A percentile compares a stretch with the other conserved stretches of the same genome.
Conservation (phyloP, 2,797 vertebrate genomes). For the Phataginus tricuspis region DNA sequence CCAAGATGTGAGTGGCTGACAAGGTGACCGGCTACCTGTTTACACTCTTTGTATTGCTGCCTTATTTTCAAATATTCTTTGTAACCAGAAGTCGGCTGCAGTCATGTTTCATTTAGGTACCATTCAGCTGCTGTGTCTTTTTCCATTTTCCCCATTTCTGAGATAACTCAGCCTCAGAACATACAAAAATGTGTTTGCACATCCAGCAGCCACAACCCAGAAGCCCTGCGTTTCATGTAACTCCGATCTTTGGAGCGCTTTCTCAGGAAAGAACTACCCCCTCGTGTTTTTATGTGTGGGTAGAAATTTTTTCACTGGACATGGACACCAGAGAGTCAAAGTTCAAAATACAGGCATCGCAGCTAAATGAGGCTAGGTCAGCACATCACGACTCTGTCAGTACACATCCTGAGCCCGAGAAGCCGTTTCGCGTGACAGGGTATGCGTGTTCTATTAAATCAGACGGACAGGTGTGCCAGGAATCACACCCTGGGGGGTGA, state of each 20-base stretch:
- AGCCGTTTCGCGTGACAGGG: background rate
- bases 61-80: background rate
- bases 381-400: rapidly evolving
- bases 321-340: background rate
- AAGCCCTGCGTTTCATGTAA: background rate
- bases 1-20: rapidly evolving
- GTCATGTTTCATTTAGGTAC: background rate
- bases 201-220: background rate
- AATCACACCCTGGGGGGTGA: background rate
- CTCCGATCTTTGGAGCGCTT: background rate
- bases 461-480: rapidly evolving
- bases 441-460: background rate
- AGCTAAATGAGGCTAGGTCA: rapidly evolving
- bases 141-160: background rate
- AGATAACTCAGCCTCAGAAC: background rate
- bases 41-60: rapidly evolving
- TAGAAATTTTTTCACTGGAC: background rate
- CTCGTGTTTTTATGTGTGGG: background rate
- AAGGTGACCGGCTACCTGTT: rapidly evolving
- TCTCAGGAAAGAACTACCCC: background rate
- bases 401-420: background rate
- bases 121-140: background rate
- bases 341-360: too few relatives aligned
- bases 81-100: background rate
- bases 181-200: background rate